Base-by-base conservation (phyloP, 2,888 invertebrate genomes). In the Resseliella maxima region DNA sequence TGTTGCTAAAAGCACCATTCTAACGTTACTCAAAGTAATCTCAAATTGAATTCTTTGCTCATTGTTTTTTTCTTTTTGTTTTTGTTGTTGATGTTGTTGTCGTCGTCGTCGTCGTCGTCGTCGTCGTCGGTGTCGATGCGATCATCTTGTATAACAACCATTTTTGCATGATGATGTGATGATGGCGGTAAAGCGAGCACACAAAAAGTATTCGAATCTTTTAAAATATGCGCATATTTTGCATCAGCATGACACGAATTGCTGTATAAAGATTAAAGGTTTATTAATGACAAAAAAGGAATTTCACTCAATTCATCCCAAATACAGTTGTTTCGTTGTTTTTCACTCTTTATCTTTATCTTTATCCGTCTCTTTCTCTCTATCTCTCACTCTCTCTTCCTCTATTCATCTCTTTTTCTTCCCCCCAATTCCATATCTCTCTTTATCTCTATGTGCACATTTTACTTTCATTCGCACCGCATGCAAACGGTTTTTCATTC, bases 221-320 rank as follows among this genome's bases (percentile, higher is more conserved):
- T 83, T 24, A 83, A 38, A 83, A 83, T 38, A 83, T 83, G 36
- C 38, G 83, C 83, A 83, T 83, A 38, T 83, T 83, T 83, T 38
- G 83, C 83, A 24, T 38, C 83, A 83, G 38, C 83, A 83, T 83
- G 83, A 83, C 83, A 83, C 83, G 38, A 83, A 83, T 83, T 83
- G 41, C 24, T 83, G 81, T 36, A 83, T 83, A 83, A 38, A 38
- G 36, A 83, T 83, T 83, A 83, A 83, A 38, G 36, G 38, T 38
- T 83, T 83, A 83, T 83, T 83, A 83, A 83, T 83, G 83, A 38
- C 83, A 83, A n/a, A n/a, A 38, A 83, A 38, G 83, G 41, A 36
- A 38, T 83, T 38, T 36, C 36, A n/a, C n/a, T 36, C 36, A 83
- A 38, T 83, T 83, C 83, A 81, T 81, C 81, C 64, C 35, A 83